Base-by-base conservation (phyloP, 2,888 invertebrate species). In the Lasioglossum villosulum region DNA sequence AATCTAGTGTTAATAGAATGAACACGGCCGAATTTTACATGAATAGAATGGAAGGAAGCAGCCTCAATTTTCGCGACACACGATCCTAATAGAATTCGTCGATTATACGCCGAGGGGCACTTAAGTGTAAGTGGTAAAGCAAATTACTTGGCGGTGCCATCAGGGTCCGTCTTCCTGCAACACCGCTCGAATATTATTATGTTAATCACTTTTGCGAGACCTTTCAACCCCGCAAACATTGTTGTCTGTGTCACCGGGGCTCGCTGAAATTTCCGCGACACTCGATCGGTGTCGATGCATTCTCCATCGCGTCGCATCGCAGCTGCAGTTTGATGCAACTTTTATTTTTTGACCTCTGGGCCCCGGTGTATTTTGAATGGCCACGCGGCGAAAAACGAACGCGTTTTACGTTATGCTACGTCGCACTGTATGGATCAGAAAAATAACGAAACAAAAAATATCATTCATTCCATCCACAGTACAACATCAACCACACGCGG, bases 71-170 rank as follows among this genome's bases (percentile, higher is more conserved):
- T 70, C 56, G 70, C 70, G 78, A 73, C 77, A 75, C 63, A 66
- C 70, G 56, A 42, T 16, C 70, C 80, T 91, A 90, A 92, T 88
- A 86, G 84, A 92, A 92, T 90, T 92, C 81, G 91, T 91, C 88
- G 86, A 92, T 92, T 91, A 91, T 90, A 88, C 90, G 88, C 89
- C 85, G 91, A 87, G 87, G 89, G 90, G 89, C 89, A 92, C 91
- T 93, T 91, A 90, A 90, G 89, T 84, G 81, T 91, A 91, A 93
- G 89, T 91, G 92, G 89, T 89, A 91, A 90, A 92, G 84, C 86
- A 91, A 93, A 93, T 93, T 92, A 91, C 86, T 86, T 84, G 73
- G 39, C 71, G 73, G 56, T 73, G 42, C 72, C 78, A 78, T 75
- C 74, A 76, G 45, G 70, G 42, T 77, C 66, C 45, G 82, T 78